These are phyloP conservation scores for Eledona agricola DNA, from an alignment of 2,888 invertebrate species.

Conservation along the genomic window DNA sequence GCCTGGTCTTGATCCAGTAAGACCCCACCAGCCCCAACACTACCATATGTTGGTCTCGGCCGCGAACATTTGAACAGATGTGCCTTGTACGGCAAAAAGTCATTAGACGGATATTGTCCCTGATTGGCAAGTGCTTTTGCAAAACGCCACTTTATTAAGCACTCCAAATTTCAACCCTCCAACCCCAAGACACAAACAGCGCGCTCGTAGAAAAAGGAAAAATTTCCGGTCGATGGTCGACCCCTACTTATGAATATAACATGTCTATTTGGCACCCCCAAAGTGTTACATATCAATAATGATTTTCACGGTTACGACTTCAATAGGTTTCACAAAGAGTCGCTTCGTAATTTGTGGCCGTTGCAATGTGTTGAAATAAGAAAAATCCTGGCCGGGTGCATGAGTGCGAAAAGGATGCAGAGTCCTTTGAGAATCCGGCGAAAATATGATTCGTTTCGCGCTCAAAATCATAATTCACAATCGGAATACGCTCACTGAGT, in stretches of 20 bases:
- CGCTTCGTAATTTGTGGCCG: conserved; percentile 56
- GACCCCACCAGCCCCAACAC: conserved; percentile 47
- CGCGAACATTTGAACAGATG: conserved; percentile 64
- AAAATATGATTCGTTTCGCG: conserved; percentile 64
- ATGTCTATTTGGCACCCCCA: conserved; percentile 64
- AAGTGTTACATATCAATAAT: conserved; percentile 64
- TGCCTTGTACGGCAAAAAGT: conserved; percentile 63
- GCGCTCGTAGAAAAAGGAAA: conserved; percentile 2
- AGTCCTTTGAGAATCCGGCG: conserved; percentile 60
- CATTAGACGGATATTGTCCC: conserved; percentile 62
- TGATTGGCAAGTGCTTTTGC: conserved; percentile 58
- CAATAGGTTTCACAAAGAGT: conserved; percentile 57
- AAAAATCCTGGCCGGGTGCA: conserved; percentile 40
- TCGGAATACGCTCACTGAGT: conserved; percentile 60
- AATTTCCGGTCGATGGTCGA: conserved; percentile 26
- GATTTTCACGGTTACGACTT: conserved; percentile 60
- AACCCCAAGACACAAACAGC: conserved; percentile 10
- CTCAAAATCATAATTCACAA: conserved; percentile 62
- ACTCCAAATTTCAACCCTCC: conserved; percentile 3
- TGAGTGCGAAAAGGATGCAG: conserved; percentile 44
- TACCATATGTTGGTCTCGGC: conserved; percentile 62
- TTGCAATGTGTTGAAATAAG: conserved; percentile 53
- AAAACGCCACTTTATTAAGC: conserved; percentile 51
- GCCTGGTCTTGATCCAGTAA: conserved; percentile 29
- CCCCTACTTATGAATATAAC: conserved; percentile 63